Percentiles rank a stretch among this genome's conserved stretches.
phyloP scores from a whole-genome alignment of 2,888 invertebrate species.

The Pseudococcus jackbeardsleyi region DNA sequence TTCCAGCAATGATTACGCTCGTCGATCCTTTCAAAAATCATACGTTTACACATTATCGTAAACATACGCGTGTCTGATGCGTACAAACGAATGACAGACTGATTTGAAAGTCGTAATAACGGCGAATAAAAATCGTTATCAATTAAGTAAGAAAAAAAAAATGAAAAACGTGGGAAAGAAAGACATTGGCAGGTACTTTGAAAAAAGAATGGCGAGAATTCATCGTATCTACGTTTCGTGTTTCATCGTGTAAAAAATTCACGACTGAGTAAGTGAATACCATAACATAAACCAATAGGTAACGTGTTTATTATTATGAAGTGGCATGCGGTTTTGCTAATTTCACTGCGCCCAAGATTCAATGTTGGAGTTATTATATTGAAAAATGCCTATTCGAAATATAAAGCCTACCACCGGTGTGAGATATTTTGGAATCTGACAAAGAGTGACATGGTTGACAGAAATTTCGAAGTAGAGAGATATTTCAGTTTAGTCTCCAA shows the following conservation, averaged over 20 bases:
- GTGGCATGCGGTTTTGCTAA: conserved; percentile 1
- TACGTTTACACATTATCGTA: background rate
- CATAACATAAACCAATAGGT: background rate
- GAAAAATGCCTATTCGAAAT: background rate
- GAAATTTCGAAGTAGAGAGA: background rate
- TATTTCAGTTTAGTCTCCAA: background rate
- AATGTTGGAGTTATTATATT: background rate
- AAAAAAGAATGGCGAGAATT: conserved; percentile 33
- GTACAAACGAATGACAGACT: background rate
- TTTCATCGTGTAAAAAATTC: conserved; percentile 1
- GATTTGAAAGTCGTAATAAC: conserved; percentile 34
- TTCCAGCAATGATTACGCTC: background rate
- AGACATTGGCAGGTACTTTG: background rate
- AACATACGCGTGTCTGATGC: background rate
- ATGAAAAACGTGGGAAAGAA: conserved; percentile 36
- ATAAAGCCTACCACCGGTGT: background rate
- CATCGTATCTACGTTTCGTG: background rate
- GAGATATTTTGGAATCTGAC: background rate
- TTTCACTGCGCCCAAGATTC: background rate
- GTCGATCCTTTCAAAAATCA: conserved; percentile 3
- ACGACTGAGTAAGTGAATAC: background rate
- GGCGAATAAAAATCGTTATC: conserved; percentile 3
- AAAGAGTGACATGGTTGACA: background rate
- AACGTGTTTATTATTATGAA: background rate
- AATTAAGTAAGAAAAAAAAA: conserved; percentile 27